These are phyloP conservation scores for Psittacus erithacus DNA, from an alignment of 2,113 vertebrate genomes.

Conservation along the genomic window DNA sequence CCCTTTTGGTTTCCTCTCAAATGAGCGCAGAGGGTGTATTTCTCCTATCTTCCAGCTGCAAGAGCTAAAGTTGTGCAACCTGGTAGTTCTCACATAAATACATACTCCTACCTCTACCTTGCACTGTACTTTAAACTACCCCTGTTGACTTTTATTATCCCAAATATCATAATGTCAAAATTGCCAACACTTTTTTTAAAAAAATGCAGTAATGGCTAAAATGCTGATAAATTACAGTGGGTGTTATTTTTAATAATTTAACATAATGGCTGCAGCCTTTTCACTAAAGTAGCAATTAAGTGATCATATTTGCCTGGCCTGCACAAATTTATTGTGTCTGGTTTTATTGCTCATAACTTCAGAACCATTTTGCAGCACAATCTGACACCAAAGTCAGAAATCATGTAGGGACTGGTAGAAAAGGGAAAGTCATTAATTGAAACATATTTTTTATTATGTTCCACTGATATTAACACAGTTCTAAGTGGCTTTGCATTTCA, in stretches of 20 bases:
- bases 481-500: constrained; percentile 44
- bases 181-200: constrained; percentile 1
- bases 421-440: constrained; percentile 63
- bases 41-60: background rate
- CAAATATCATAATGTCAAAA: constrained; percentile 44
- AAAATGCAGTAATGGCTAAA: constrained; percentile 39
- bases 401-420: constrained; percentile 8
- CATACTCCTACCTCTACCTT: background rate
- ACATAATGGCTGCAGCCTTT: constrained; percentile 68
- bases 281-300: constrained; percentile 74
- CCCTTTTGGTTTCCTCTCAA: background rate
- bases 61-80: background rate
- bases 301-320: constrained; percentile 60
- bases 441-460: constrained; percentile 51
- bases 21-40: background rate
- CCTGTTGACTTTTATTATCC: constrained; percentile 28
- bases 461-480: constrained; percentile 48
- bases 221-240: constrained; percentile 64
- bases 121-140: constrained; percentile 27
- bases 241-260: constrained; percentile 76
- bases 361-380: constrained; percentile 49
- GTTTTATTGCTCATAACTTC: constrained; percentile 61
- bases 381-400: constrained; percentile 68
- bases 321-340: constrained; percentile 63
- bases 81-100: background rate